Base-by-base conservation (phyloP, 2,888 invertebrate genomes). In the Acanthosepion pharaonis region DNA sequence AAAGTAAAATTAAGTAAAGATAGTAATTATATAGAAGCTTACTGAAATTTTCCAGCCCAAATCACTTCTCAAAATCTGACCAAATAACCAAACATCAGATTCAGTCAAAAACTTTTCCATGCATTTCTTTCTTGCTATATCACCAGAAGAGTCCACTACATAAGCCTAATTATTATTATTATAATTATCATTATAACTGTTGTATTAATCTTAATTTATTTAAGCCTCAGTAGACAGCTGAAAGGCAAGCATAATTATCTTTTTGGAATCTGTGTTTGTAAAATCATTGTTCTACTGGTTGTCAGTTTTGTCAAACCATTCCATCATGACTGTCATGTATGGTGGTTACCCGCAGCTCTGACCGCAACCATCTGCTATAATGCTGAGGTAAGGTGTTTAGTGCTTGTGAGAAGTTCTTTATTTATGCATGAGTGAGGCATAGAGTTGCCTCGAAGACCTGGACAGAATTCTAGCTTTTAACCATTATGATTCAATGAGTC, bases 271-370 rank as follows among this genome's bases (percentile, higher is more conserved):
- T 78, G n/a, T 78, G 78, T 78, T 78, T n/a, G n/a, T 78, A 78
- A 0, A 28, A 78, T 78, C 28, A 78, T 78, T n/a, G 6, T n/a
- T 78, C n/a, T n/a, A 78, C 8, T 78, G n/a, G 78, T 78, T 78
- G 78, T 78, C 78, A 78, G n/a, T 78, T 78, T 78, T 78, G 78
- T 78, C 78, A n/a, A 78, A 78, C 78, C 78, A 78, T 78, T 78
- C 78, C n/a, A n/a, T 78, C 78, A 78, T 78, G 18, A 78, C n/a
- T 78, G 78, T n/a, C 5, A 78, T 78, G n/a, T n/a, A 18, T 78
- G n/a, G n/a, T n/a, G 78, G 78, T 15, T 28, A 28, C n/a, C n/a
- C 11, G n/a, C n/a, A 8, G n/a, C n/a, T 78, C n/a, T 78, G 9
- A n/a, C 28, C 78, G 0, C n/a, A 78, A 78, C 78, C 78, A n/a